These are phyloP conservation scores for Murina feae DNA, from an alignment of 2,113 vertebrate species.

Conservation along the genomic window DNA sequence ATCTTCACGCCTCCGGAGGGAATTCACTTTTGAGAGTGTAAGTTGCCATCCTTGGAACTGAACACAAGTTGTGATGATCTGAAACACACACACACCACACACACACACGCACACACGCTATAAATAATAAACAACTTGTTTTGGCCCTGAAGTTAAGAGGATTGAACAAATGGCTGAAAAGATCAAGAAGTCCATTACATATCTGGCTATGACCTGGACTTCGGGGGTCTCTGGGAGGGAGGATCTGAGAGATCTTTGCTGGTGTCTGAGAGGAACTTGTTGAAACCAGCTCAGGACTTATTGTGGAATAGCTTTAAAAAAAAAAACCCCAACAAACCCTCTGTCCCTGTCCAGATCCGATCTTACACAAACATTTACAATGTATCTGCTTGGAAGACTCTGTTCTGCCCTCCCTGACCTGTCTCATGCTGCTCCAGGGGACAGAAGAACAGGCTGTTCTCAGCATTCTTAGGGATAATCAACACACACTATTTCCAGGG, in stretches of 20 bases:
- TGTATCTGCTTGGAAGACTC: neutral
- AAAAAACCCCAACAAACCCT: neutral
- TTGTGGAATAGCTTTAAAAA: neutral
- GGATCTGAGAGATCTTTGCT: neutral
- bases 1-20: neutral
- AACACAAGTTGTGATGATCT: neutral
- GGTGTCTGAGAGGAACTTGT: neutral
- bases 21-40: neutral
- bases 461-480: neutral
- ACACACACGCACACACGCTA: no score
- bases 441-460: neutral
- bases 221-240: neutral
- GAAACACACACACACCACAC: no score
- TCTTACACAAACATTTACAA: neutral
- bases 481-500: neutral
- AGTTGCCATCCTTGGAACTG: neutral
- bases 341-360: neutral
- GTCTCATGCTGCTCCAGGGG: neutral
- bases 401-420: neutral
- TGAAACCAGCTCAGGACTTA: neutral
- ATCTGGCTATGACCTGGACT: neutral
- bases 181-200: neutral
- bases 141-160: neutral
- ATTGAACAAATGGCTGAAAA: neutral
- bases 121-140: neutral